phyloP scores from a whole-genome alignment of 2,888 invertebrate genomes.

The Sylvicola cinctus region DNA sequence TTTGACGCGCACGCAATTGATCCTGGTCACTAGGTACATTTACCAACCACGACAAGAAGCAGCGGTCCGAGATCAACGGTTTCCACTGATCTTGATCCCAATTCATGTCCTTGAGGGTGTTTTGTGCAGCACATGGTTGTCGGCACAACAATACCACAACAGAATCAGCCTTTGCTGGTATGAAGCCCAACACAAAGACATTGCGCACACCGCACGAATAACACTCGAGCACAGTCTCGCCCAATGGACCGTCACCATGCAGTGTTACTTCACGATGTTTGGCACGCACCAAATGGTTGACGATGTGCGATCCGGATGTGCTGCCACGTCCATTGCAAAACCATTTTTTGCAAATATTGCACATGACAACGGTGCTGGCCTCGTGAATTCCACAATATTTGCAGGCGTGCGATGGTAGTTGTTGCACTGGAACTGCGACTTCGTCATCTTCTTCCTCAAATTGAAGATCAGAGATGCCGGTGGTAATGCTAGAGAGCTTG shows the following conservation, averaged over 20 bases:
- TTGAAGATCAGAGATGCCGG: conserved; percentile 68
- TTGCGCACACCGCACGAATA: conserved; percentile 97
- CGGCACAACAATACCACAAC: conserved; percentile 89
- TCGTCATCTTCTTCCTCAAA: conserved; percentile 94
- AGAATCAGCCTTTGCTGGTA: conserved; percentile 97
- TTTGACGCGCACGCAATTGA: conserved; percentile 85
- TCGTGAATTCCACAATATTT: conserved; percentile 99
- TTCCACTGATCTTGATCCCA: conserved; percentile 99
- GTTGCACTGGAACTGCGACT: conserved; percentile 63
- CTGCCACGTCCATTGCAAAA: conserved; percentile 98
- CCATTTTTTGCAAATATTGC: conserved; percentile 98
- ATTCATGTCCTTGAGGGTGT: conserved; percentile 94
- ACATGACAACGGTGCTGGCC: conserved; percentile 92
- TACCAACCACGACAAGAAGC: conserved; percentile 91
- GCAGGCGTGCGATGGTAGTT: conserved; percentile 91
- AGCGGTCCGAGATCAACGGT: conserved; percentile 88
- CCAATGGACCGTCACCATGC: conserved; percentile 91
- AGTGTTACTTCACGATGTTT: conserved; percentile 98
- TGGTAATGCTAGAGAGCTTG: conserved; percentile 47
- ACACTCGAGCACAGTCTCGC: conserved; percentile 94
- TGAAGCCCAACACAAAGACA: conserved; percentile 95
- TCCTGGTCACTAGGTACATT: conserved; percentile 96
- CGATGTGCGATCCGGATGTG: conserved; percentile 95
- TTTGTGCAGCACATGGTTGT: conserved; percentile 95
- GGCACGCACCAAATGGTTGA: conserved; percentile 96